Evolutionary conservation across 1,140 invertebrate species (phyloP), one percentile per base, ranked within the genome.

Genomic region (Hylyphantes graminicola): DNA sequence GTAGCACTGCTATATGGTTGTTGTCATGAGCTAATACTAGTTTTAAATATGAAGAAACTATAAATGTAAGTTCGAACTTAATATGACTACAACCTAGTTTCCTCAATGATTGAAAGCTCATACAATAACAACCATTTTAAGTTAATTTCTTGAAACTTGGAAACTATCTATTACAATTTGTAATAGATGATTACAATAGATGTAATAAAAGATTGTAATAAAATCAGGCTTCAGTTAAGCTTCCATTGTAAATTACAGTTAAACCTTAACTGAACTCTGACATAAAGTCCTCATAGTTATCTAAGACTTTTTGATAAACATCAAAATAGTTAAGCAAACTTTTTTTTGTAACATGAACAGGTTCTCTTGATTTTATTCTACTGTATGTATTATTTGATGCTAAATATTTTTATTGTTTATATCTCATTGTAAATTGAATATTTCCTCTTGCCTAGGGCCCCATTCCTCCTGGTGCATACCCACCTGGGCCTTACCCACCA

Each of bases 391-490:
- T 17, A 15, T 61, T 15, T 61, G 2, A 15, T 15, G 17, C 12
- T 15, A 61, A 17, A 61, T 3, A 61, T 17, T 1, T 1, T 6
- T 2, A 12, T 1, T 61, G 3, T 61, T 61, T 61, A 3, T 61
- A 12, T 17, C 17, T 15, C 17, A 61, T 17, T 61, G 57, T 15
- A 61, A 12, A 61, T 1, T 61, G 35, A 35, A 35, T 35, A 35
- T 35, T 65, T 12, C 8, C 6, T 15, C 17, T 13, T 68, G n/a
- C 55, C 5, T 15, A 78, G 76, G 76, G 76, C 12, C 76, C 76
- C 7, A 78, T 78, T 55, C 76, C 76, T 10, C 76, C 76, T 35
- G 76, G 76, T 50, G 76, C 76, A 65, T 78, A 78, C 67, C 76
- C 76, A 15, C 76, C 76, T 67, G 76, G 61, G 12, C 76, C 76